Evolutionary conservation across 2,797 vertebrate genomes (phyloP).

Genomic region (Poeciliopsis presidionis): DNA sequence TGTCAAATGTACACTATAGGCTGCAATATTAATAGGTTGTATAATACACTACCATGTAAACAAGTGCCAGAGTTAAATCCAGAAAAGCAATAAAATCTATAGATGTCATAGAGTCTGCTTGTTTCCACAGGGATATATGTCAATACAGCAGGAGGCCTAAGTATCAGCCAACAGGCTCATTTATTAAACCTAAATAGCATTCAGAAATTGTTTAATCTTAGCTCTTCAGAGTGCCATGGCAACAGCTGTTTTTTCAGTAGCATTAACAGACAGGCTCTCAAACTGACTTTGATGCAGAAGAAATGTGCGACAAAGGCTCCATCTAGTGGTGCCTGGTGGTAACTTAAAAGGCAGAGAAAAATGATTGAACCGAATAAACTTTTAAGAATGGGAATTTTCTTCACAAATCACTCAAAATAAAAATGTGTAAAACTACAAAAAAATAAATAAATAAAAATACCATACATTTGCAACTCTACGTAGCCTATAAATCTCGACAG

Average conservation of each 20-base stretch:
- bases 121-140: conserved; percentile 5
- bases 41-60: conserved; percentile 5
- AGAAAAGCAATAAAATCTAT: neutral
- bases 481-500: neutral
- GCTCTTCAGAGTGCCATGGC: conserved; percentile 49
- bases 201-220: conserved; percentile 42
- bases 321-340: conserved; percentile 35
- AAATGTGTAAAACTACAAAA: neutral
- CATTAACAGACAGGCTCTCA: neutral
- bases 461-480: neutral
- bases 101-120: neutral
- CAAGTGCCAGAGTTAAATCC: conserved; percentile 15
- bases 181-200: conserved; percentile 47
- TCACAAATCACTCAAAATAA: neutral
- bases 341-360: neutral
- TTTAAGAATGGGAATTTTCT: neutral
- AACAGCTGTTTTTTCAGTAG: conserved; percentile 54
- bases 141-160: conserved; percentile 14
- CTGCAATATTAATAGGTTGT: conserved; percentile 8
- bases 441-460: neutral
- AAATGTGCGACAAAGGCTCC: conserved; percentile 29
- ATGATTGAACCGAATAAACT: neutral
- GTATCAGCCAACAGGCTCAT: conserved; percentile 23
- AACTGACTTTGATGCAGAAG: neutral
- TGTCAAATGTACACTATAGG: conserved; percentile 11